phyloP scores from a whole-genome alignment of 2,113 vertebrate species.

The Gallinago media region DNA sequence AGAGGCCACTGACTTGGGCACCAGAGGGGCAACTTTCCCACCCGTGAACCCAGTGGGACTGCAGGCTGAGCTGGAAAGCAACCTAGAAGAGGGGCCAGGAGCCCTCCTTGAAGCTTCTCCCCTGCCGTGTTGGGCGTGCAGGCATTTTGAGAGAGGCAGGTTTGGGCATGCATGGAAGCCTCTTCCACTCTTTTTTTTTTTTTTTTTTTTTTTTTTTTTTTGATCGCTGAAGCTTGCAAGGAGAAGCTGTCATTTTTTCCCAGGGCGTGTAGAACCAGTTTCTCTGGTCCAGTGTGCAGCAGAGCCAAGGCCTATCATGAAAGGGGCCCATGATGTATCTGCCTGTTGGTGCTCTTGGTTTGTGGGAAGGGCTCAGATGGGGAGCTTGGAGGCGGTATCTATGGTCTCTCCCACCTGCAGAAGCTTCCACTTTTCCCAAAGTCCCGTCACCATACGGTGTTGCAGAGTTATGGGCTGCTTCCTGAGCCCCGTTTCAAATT shows the following conservation, averaged over 20 bases:
- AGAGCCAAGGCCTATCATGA: constrained; percentile 4
- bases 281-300: constrained; percentile 30
- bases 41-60: not conserved
- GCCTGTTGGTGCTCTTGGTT: not conserved
- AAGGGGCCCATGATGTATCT: not conserved
- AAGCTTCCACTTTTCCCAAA: not conserved
- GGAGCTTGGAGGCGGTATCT: not conserved
- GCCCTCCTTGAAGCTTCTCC: constrained; percentile 7
- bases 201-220: constrained; percentile 19
- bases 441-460: rapidly evolving
- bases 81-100: not conserved
- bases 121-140: not conserved
- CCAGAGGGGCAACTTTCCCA: not conserved
- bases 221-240: constrained; percentile 41
- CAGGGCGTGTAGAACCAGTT: constrained; percentile 82
- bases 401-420: not conserved
- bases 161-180: constrained; percentile 55
- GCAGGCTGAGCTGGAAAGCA: not conserved
- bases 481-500: rapidly evolving
- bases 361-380: not conserved
- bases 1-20: not conserved
- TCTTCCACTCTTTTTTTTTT: constrained; percentile 18
- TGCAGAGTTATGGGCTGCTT: not conserved
- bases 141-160: constrained; percentile 66
- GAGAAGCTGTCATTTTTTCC: constrained; percentile 75